A percentile compares a stretch with the other conserved stretches of the same genome.
These are phyloP conservation scores for Zaprionus camerounensis DNA, from an alignment of 1,140 invertebrate genomes.

Conservation along the genomic window DNA sequence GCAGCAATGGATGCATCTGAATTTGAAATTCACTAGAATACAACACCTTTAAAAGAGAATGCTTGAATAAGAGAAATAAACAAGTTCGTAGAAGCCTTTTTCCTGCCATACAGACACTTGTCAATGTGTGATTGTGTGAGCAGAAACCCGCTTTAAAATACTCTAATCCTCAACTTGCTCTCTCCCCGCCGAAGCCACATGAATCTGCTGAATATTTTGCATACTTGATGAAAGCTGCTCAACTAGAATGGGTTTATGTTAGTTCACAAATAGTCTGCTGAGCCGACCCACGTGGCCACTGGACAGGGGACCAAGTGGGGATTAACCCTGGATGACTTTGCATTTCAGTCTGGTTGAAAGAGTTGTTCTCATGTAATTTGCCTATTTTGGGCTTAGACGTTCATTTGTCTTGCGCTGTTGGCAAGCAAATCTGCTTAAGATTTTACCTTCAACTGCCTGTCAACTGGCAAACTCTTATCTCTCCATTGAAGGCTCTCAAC, in stretches of 20 bases:
- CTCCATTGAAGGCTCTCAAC: background rate
- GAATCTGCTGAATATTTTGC: background rate
- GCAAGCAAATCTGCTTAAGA: slow-evolving; percentile 51
- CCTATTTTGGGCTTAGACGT: slow-evolving; percentile 66
- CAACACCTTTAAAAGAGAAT: slow-evolving; percentile 7
- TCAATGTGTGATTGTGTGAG: background rate
- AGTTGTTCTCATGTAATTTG: slow-evolving; percentile 71
- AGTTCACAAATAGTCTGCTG: slow-evolving; percentile 34
- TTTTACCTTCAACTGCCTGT: slow-evolving; percentile 53
- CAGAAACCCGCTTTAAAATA: background rate
- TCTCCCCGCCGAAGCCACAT: background rate
- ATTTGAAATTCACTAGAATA: slow-evolving; percentile 3
- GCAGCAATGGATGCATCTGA: slow-evolving; percentile 40
- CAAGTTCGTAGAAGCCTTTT: too few relatives aligned
- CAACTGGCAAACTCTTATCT: slow-evolving; percentile 5
- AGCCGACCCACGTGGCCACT: slow-evolving; percentile 58
- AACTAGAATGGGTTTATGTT: background rate
- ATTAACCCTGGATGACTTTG: slow-evolving; percentile 49
- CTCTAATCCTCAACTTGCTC: slow-evolving; percentile 9
- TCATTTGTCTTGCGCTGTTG: slow-evolving; percentile 56
- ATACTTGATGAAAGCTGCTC: slow-evolving; percentile 15
- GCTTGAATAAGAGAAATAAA: background rate
- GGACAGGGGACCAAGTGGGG: slow-evolving; percentile 27
- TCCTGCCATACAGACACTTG: background rate
- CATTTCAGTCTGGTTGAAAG: slow-evolving; percentile 50